phyloP scores from a whole-genome alignment of 1,140 invertebrate genomes.

The Onthophagus taurus region DNA sequence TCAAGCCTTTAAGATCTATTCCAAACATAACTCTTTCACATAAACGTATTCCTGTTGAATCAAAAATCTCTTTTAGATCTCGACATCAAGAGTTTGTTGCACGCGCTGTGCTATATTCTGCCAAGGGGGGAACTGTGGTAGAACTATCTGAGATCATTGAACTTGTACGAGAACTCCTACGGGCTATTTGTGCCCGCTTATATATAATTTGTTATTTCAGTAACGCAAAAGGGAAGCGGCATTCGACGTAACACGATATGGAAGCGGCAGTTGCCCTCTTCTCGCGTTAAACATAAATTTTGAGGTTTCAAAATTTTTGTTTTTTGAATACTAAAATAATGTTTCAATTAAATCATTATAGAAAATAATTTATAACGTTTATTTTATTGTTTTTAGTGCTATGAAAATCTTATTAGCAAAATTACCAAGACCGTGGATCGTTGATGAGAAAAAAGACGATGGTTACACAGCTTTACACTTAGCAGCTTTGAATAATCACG shows the following conservation, averaged over 20 bases:
- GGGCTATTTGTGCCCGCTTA: conserved; percentile 4
- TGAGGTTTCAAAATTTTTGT: not conserved
- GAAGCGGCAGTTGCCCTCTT: not conserved
- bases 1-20: too few species aligned
- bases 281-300: not conserved
- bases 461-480: conserved; percentile 94
- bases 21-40: too few species aligned
- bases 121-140: too few species aligned
- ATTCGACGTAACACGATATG: not conserved
- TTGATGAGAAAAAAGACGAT: conserved; percentile 97
- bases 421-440: conserved; percentile 90
- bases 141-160: conserved; percentile 3
- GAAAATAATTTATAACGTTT: too few species aligned
- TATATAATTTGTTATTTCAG: conserved; percentile 9
- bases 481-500: conserved; percentile 93
- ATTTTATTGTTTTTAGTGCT: conserved; percentile 60
- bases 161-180: conserved; percentile 8
- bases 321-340: too few species aligned
- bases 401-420: conserved; percentile 90
- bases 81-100: too few species aligned
- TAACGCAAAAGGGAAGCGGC: not conserved
- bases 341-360: too few species aligned
- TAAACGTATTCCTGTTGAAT: too few species aligned
- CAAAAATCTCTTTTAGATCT: too few species aligned
- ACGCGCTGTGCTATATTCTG: too few species aligned